Base-by-base conservation (phyloP, 2,888 invertebrate genomes). In the Eupelmus urozonus region DNA sequence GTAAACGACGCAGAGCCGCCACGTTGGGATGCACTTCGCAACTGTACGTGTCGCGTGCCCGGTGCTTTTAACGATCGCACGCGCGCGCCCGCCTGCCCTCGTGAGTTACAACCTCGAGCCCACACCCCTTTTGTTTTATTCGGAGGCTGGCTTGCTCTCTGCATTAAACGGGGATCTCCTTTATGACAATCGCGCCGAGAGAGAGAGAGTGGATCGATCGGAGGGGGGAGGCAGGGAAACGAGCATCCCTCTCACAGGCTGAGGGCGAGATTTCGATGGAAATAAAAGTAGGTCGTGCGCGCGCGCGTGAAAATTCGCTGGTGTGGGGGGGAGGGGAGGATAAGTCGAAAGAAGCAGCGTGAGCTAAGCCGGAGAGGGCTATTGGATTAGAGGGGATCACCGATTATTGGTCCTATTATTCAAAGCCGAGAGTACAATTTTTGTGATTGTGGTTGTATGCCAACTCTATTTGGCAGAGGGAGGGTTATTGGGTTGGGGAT, bases 271-370 rank as follows among this genome's bases (percentile, higher is more conserved):
- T 67, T 40, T 55, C 67, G 67, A 67, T 67, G 67, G 53, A 57
- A 67, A 67, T 23, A 67, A 55, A 67, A 67, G 67, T 70, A 59
- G 70, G 70, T 70, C 70, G 59, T 1, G 29, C 29, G 20, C 29
- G 11, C 40, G 18, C 59, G 45, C 45, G 69, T n/a, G 42, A 57
- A 45, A 57, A 70, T 70, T 70, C 29, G 27, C 59, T n/a, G 45
- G 18, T 45, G n/a, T 42, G 29, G 7, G n/a, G n/a, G n/a, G n/a
- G n/a, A n/a, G 27, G 0, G 27, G 65, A 27, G 25, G n/a, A n/a
- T 45, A 65, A 49, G 49, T 18, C 25, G n/a, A 27, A 49, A n/a
- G 49, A 65, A 29, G 29, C 0, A 34, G 5, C 9, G 9, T 34
- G 34, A 9, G 9, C 16, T n/a, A 2, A 49, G 49, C 49, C 13